Base-by-base conservation (phyloP, 2,113 vertebrate species). In the Pungitius pungitius region DNA sequence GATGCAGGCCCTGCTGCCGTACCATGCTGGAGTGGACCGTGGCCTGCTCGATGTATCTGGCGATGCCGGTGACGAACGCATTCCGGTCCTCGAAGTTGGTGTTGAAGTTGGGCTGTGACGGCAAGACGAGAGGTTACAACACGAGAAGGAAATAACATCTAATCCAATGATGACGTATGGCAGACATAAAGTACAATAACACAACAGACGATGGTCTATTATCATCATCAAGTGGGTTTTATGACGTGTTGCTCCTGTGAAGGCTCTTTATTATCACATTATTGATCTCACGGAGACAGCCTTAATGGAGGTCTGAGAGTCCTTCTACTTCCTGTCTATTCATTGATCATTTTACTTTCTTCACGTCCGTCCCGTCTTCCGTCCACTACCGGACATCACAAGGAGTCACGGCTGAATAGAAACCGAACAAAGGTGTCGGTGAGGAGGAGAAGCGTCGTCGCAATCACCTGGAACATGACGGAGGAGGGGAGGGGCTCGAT, bases 71-170 rank as follows among this genome's bases (percentile, higher is more conserved):
- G 87, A 99, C 98, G 81, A 99, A 99, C 0, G 98, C 98, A 93
- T 99, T 99, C 73, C 98, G 92, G 91, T 99, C 98, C 89, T 99
- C 98, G 78, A 99, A 99, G 93, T 99, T 99, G 80, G 98, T 99
- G 93, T 99, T 97, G 92, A 99, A 99, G 86, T 99, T 99, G 18
- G 98, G 97, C 98, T 99, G 88, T 3, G 78, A 62, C 70, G 78
- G 63, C 70, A 89, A 75, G 61, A 66, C 49, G 55, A 56, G 18
- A 64, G 14, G 62, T 13, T 0, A 43, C 17, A 42, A 3, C 12
- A 42, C 40, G 14, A 3, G 40, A 12, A 42, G 11, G n/a, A n/a
- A n/a, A n/a, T n/a, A n/a, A n/a, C 13, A 42, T 14, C 3, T 14
- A 1, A 14, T 42, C 14, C 14, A 42, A 42, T 14, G 12, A 13